These are phyloP conservation scores for Amblyopsis hoosieri DNA, from an alignment of 2,797 vertebrate genomes.

Conservation along the genomic window DNA sequence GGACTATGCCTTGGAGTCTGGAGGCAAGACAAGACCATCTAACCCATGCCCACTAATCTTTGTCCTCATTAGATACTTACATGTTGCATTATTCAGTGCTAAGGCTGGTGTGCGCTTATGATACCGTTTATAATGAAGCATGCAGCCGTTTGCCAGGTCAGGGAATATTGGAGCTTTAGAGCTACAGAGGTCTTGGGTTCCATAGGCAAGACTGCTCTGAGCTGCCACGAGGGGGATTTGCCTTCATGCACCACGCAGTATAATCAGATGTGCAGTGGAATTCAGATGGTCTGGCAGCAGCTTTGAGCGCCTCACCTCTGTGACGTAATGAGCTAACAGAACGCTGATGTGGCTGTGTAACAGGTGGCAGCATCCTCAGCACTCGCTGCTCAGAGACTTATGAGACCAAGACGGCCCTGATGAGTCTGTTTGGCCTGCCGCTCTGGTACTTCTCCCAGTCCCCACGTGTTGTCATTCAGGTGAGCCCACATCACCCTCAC, in stretches of 20 bases:
- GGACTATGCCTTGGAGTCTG: conserved; percentile 95
- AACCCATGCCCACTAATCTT: background rate
- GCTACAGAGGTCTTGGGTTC: conserved; percentile 40
- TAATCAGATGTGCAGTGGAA: background rate
- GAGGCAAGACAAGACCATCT: conserved; percentile 77
- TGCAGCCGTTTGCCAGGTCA: conserved; percentile 32
- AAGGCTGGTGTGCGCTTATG: background rate
- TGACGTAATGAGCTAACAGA: background rate
- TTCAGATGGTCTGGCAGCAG: background rate
- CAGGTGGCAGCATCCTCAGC: conserved; percentile 93
- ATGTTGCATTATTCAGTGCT: conserved; percentile 9
- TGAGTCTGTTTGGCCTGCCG: conserved; percentile 93
- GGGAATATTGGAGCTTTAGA: conserved; percentile 53
- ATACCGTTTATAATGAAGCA: conserved; percentile 23
- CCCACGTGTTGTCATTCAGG: conserved; percentile 94
- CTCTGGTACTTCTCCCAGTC: conserved; percentile 97
- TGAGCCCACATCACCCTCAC: conserved; percentile 50
- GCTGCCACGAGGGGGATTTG: conserved; percentile 24
- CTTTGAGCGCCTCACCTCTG: background rate
- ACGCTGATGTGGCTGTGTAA: conserved; percentile 1
- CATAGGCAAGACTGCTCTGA: conserved; percentile 23
- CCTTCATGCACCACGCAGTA: background rate
- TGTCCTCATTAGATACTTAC: conserved; percentile 23
- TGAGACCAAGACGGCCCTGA: conserved; percentile 91
- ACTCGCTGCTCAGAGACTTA: conserved; percentile 96